Base-by-base conservation (phyloP, 2,113 vertebrate genomes). In the Todiramphus chloris region DNA sequence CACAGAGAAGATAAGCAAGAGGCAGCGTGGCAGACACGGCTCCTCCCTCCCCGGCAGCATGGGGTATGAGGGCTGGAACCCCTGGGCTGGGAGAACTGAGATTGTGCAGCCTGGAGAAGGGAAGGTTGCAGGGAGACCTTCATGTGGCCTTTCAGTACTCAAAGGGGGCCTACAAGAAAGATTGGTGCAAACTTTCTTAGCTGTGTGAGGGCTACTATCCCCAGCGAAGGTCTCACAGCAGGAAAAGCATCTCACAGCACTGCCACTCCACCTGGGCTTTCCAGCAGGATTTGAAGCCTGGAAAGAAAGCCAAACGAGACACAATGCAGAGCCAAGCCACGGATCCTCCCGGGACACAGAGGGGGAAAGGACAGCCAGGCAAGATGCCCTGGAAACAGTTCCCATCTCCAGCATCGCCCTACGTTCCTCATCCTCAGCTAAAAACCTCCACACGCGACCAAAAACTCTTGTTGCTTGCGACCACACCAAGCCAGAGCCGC, bases 391-490 rank as follows among this genome's bases (percentile, higher is more conserved):
- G 33, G 25, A 46, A 76, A 30, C 25, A 30, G 33, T n/a, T 77
- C 43, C 58, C 19, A 7, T 37, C 25, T 20, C 74, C 25, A 18
- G 56, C 56, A 60, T 18, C 20, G 43, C 74, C n/a, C 46, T 51
- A n/a, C 59, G 12, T 78, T 39, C 59, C 75, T 78, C 30, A 4
- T 33, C 27, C 44, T 16, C 85, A n/a, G 28, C 17, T 39, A 25
- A 25, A 85, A 85, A 15, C 16, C 30, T 53, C 44, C 50, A 24
- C 3, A 2, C 35, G 53, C 12, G 48, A 35, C 35, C 33, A 43
- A 58, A 90, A 39, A 0, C 58, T 41, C 37, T 4, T 1, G 4
- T 35, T 28, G 48, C 37, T 0, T 28, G n/a, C 1, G 31, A 0
- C 20, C 5, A 1, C 16, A 43, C 37, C 72, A 46, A n/a, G 58